phyloP scores from a whole-genome alignment of 1,140 invertebrate species.

The Drosophila suzukii region DNA sequence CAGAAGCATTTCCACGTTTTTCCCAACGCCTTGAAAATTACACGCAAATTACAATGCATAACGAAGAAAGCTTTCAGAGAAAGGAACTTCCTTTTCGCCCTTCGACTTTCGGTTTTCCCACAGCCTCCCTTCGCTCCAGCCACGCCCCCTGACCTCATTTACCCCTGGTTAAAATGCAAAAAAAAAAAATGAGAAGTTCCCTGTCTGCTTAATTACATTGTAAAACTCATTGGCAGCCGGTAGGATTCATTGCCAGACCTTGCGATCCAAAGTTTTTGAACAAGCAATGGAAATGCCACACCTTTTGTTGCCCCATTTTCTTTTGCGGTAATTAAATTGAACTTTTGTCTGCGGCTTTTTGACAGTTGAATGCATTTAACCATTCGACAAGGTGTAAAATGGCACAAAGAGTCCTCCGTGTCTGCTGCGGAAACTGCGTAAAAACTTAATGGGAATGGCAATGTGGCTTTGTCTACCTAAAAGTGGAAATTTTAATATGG shows the following conservation, averaged over 20 bases:
- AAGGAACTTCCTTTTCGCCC: slow-evolving; percentile 13
- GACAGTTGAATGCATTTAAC: slow-evolving; percentile 54
- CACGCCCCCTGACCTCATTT: slow-evolving; percentile 28
- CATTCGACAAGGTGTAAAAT: slow-evolving; percentile 41
- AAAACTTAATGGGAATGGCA: slow-evolving; percentile 2
- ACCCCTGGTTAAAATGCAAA: slow-evolving; percentile 8
- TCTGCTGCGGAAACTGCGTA: slow-evolving; percentile 1
- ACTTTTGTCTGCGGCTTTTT: slow-evolving; percentile 59
- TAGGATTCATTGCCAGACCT: slow-evolving; percentile 32
- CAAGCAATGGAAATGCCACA: slow-evolving; percentile 9
- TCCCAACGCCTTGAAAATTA: slow-evolving; percentile 68
- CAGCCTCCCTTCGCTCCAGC: background rate
- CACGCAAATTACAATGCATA: slow-evolving; percentile 79
- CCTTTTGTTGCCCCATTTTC: slow-evolving; percentile 23
- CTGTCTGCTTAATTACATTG: slow-evolving; percentile 62
- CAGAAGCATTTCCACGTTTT: slow-evolving; percentile 68
- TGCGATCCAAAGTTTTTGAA: slow-evolving; percentile 9
- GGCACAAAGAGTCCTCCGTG: slow-evolving; percentile 29
- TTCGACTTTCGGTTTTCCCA: slow-evolving; percentile 21
- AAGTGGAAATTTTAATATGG: background rate
- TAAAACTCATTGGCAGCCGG: slow-evolving; percentile 51
- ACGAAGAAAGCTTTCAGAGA: slow-evolving; percentile 44
- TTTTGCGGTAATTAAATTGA: slow-evolving; percentile 60
- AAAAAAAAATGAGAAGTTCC: slow-evolving; percentile 4
- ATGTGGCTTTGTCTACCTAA: background rate